Base-by-base conservation (phyloP, 1,140 invertebrate species). In the Harpegnathos saltator region DNA sequence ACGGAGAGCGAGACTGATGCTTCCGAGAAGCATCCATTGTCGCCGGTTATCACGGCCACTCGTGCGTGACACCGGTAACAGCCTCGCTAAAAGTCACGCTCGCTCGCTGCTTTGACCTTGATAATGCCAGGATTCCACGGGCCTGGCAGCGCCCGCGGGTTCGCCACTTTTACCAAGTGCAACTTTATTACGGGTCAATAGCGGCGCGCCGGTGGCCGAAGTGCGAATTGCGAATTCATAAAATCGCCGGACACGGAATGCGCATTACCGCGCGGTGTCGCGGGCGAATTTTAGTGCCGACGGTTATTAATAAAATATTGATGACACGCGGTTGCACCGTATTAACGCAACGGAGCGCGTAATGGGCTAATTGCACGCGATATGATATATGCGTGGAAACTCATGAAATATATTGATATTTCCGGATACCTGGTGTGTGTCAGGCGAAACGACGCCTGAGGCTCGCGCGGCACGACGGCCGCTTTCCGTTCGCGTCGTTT, bases 1-100 rank as follows among this genome's bases (percentile, higher is more conserved):
- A n/a, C n/a, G n/a, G n/a, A 74, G 73, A 73, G 58, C 78, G 66
- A 74, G 86, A 87, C 86, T 50, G 86, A 87, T 81, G 81, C 85
- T 87, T 87, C 86, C 69, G 82, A 87, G 86, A 87, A 87, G 65
- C 86, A 71, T 87, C 85, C 69, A 87, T 83, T 87, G 86, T 87
- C 82, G 74, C 75, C 85, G 82, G 86, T 87, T 87, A 87, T 87
- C 85, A 87, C 59, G 85, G 29, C 48, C 85, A 72, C 72, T 87
- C 86, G 85, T 87, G 86, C 86, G 85, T 87, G 86, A 86, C 86
- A 74, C 48, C 62, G 56, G 80, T 74, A 86, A 87, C 81, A 86
- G 85, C 86, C 52, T 66, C 52, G 81, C 69, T 80, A 73, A 84
- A 80, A 80, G 86, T 87, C 86, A 87, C 86, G 86, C 77, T 87